A percentile compares a stretch with the other conserved stretches of the same genome.
Evolutionary conservation across 92 coral and sea anemone genomes (phyloP).

Genomic region (Meandrina meandrites): DNA sequence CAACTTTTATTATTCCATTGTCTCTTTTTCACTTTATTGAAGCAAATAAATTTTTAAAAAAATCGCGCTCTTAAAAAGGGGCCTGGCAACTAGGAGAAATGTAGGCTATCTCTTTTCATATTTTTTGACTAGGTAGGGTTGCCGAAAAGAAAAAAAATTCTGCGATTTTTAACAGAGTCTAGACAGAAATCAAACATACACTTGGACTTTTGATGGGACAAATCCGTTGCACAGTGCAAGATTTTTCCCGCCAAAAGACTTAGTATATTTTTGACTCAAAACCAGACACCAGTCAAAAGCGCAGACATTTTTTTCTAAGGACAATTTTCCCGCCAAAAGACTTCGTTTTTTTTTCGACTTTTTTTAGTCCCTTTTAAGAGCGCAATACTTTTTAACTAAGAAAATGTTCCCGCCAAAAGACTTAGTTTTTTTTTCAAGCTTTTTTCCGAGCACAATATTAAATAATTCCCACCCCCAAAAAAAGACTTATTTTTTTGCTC

Average conservation of each 20-base stretch:
- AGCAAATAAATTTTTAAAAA: background rate
- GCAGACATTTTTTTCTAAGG: background rate
- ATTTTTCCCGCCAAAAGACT: constrained; percentile 7
- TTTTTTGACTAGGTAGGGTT: background rate
- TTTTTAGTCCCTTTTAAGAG: background rate
- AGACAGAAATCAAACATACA: background rate
- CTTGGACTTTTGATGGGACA: background rate
- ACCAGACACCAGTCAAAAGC: constrained; percentile 1
- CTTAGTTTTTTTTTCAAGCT: too few relatives aligned
- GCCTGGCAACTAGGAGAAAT: background rate
- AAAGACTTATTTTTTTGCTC: background rate
- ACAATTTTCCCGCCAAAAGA: background rate
- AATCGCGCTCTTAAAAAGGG: background rate
- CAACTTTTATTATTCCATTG: background rate
- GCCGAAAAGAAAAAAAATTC: background rate
- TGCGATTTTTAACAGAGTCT: background rate
- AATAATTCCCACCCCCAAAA: too few relatives aligned
- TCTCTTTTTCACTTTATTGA: background rate
- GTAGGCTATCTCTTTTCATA: background rate
- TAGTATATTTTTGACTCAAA: background rate
- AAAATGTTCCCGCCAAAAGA: background rate
- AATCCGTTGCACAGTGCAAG: background rate
- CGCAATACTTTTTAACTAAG: too few relatives aligned
- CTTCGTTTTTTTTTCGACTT: background rate
- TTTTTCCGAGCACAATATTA: background rate